Percentiles rank a stretch among this genome's conserved stretches.
Evolutionary conservation across 2,888 invertebrate species (phyloP).

Genomic region (Zaprionus lineosus): DNA sequence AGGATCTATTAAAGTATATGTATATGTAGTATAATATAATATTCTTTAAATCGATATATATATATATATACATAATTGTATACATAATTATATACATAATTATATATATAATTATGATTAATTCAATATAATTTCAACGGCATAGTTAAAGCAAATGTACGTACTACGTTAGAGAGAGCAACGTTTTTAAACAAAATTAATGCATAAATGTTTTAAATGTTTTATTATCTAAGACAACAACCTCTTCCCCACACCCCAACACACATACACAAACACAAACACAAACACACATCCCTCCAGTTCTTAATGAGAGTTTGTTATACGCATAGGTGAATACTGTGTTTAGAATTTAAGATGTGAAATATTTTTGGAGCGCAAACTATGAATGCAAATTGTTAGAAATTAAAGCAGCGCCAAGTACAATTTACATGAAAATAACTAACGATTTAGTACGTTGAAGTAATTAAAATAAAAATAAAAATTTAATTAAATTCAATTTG

Average conservation of each 20-base stretch:
- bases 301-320: slow-evolving; percentile 13
- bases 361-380: slow-evolving; percentile 36
- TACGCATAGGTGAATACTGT: slow-evolving; percentile 45
- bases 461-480: slow-evolving; percentile 28
- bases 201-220: slow-evolving; percentile 45
- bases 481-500: slow-evolving; percentile 3
- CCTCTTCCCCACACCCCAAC: neutral
- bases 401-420: slow-evolving; percentile 54
- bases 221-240: slow-evolving; percentile 36
- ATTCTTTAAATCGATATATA: too few species aligned
- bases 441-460: too few species aligned
- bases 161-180: slow-evolving; percentile 17
- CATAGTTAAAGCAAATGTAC: slow-evolving; percentile 34
- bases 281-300: neutral
- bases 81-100: slow-evolving; percentile 6
- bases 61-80: neutral
- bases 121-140: slow-evolving; percentile 39
- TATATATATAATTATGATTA: slow-evolving; percentile 37
- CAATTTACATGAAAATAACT: too few species aligned
- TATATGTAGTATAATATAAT: too few species aligned
- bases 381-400: slow-evolving; percentile 27
- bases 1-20: slow-evolving; percentile 14
- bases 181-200: slow-evolving; percentile 6
- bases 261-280: neutral
- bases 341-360: too few species aligned